Evolutionary conservation across 1,140 invertebrate genomes (phyloP).

Genomic region (Sitobion miscanthi): DNA sequence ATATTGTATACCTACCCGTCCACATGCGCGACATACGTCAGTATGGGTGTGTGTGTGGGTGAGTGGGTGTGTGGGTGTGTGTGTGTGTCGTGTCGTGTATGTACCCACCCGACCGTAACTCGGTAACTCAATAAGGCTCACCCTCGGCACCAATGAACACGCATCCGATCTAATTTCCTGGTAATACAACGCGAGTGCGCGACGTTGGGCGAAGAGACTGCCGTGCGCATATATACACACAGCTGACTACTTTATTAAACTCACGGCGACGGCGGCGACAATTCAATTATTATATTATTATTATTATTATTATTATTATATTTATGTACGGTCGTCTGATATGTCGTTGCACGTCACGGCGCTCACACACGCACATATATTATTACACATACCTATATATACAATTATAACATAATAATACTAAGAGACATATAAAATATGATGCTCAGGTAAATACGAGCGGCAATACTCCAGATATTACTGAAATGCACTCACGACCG

Average conservation of each 20-base stretch:
- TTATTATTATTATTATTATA: slow-evolving; percentile 14
- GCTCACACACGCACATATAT: background rate
- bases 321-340: background rate
- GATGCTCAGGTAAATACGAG: background rate
- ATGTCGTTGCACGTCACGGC: background rate
- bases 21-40: background rate
- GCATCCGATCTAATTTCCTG: slow-evolving; percentile 53
- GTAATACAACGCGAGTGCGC: slow-evolving; percentile 36
- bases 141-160: slow-evolving; percentile 48
- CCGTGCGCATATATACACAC: too few relatives aligned
- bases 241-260: slow-evolving; percentile 34
- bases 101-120: slow-evolving; percentile 47
- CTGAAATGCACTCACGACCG: background rate
- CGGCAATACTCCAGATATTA: background rate
- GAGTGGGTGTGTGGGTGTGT: too few relatives aligned
- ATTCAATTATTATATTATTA: slow-evolving; percentile 25
- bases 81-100: background rate
- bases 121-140: slow-evolving; percentile 55
- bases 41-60: background rate
- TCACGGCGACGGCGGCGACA: slow-evolving; percentile 3
- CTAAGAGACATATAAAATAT: background rate
- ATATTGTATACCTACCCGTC: background rate
- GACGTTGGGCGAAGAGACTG: background rate
- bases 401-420: background rate
- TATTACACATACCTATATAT: background rate